A percentile compares a stretch with the other conserved stretches of the same genome.
phyloP scores from a whole-genome alignment of 1,140 invertebrate genomes.

The Sitophilus oryzae region DNA sequence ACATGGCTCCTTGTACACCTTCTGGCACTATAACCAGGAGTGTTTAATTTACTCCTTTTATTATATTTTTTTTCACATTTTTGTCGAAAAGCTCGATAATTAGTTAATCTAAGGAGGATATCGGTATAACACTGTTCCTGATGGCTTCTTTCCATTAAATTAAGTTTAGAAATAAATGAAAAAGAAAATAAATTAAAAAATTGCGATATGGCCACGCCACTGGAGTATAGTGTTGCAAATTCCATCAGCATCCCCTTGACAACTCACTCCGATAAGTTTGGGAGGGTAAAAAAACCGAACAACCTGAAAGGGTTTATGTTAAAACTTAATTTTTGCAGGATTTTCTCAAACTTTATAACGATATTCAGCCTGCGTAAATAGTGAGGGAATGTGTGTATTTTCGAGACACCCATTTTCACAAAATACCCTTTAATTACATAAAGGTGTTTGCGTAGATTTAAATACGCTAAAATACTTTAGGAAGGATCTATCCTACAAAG shows the following conservation, averaged over 20 bases:
- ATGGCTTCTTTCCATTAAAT: too few species aligned
- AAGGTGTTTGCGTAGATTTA: constrained; percentile 1
- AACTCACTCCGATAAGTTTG: constrained; percentile 20
- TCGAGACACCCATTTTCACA: not conserved
- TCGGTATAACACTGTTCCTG: too few species aligned
- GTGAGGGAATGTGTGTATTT: constrained; percentile 1
- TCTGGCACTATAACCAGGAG: too few species aligned
- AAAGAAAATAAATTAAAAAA: too few species aligned
- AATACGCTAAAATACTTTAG: not conserved
- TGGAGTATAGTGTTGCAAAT: constrained; percentile 14
- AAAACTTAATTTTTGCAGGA: constrained; percentile 14
- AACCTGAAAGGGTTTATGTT: constrained; percentile 12
- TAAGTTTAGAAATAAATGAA: too few species aligned
- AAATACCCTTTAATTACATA: not conserved
- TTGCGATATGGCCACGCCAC: constrained; percentile 4
- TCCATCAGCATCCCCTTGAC: constrained; percentile 20
- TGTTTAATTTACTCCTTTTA: too few species aligned
- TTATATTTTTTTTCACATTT: too few species aligned
- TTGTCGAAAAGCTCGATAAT: too few species aligned
- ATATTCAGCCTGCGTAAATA: constrained; percentile 13
- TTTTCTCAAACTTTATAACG: constrained; percentile 19
- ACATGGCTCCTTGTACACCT: too few species aligned
- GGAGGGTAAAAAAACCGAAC: constrained; percentile 11
- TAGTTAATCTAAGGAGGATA: too few species aligned
- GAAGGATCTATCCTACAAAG: not conserved